Evolutionary conservation across 1,140 invertebrate genomes (phyloP).

Genomic region (Drosophila subobscura): DNA sequence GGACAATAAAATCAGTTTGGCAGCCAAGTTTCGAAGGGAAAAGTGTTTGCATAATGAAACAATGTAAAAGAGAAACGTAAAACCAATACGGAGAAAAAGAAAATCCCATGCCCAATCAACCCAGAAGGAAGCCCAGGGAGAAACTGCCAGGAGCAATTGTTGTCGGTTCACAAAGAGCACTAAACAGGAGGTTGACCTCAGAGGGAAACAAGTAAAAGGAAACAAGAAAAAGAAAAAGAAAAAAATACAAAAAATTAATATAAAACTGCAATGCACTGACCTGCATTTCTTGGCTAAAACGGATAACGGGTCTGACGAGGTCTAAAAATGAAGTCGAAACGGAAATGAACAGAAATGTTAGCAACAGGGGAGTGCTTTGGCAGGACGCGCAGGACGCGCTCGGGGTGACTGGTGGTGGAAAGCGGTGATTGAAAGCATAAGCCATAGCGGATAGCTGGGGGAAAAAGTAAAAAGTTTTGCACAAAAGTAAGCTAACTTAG

Average conservation of each 20-base stretch:
- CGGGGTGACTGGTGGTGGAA: not conserved
- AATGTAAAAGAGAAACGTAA: conserved; percentile 12
- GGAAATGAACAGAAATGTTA: conserved; percentile 69
- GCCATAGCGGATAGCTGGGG: conserved; percentile 45
- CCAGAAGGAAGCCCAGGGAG: too few relatives aligned
- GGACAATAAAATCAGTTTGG: conserved; percentile 16
- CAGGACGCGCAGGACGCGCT: not conserved
- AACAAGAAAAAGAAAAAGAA: too few relatives aligned
- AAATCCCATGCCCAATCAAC: too few relatives aligned
- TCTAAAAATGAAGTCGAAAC: conserved; percentile 54
- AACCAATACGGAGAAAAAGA: too few relatives aligned
- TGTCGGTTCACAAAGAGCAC: conserved; percentile 19
- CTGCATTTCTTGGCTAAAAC: conserved; percentile 57
- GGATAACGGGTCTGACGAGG: conserved; percentile 45
- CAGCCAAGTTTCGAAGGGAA: conserved; percentile 23
- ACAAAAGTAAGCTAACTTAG: conserved; percentile 70
- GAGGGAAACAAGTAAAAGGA: conserved; percentile 2
- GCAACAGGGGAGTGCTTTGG: conserved; percentile 9
- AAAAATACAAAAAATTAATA: conserved; percentile 48
- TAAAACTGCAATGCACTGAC: conserved; percentile 59
- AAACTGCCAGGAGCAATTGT: conserved; percentile 23
- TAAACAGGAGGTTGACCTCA: conserved; percentile 44
- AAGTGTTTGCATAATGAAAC: conserved; percentile 44
- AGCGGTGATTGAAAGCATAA: conserved; percentile 62
- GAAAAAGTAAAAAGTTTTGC: conserved; percentile 50